A percentile compares a stretch with the other conserved stretches of the same genome.
Conservation (phyloP, 2,888 invertebrate genomes). For the Lamellibrachia satsuma region DNA sequence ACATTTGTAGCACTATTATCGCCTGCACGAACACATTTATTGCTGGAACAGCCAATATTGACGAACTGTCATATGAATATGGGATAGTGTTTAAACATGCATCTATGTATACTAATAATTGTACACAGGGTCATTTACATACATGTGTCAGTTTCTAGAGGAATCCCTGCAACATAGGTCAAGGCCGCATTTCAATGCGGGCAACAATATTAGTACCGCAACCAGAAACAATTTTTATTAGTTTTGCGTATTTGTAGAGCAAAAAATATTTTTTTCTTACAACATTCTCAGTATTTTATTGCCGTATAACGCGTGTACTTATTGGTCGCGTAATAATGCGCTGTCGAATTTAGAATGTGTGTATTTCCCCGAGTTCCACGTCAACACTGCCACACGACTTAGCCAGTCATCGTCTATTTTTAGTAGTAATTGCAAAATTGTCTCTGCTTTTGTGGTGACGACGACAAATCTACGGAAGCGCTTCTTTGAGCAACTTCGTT, state of each 20-base stretch:
- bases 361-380: slow-evolving; percentile 7
- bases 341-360: not conserved
- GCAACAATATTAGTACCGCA: not conserved
- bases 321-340: not conserved
- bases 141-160: not conserved
- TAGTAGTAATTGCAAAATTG: not conserved
- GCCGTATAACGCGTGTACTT: not conserved
- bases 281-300: not conserved
- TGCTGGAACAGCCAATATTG: not conserved
- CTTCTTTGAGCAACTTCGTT: not conserved
- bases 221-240: not conserved
- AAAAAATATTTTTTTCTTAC: not conserved
- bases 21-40: not conserved
- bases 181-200: not conserved
- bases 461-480: not conserved
- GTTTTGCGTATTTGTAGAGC: not conserved
- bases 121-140: not conserved
- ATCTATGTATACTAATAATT: not conserved
- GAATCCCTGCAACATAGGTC: not conserved
- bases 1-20: not conserved
- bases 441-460: not conserved
- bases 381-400: slow-evolving; percentile 17
- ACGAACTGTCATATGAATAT: not conserved
- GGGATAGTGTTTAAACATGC: not conserved
- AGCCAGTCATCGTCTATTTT: not conserved